Percentiles rank a stretch among this genome's conserved stretches.
These are phyloP conservation scores for Drosophila teissieri DNA, from an alignment of 1,140 invertebrate genomes.

Conservation along the genomic window DNA sequence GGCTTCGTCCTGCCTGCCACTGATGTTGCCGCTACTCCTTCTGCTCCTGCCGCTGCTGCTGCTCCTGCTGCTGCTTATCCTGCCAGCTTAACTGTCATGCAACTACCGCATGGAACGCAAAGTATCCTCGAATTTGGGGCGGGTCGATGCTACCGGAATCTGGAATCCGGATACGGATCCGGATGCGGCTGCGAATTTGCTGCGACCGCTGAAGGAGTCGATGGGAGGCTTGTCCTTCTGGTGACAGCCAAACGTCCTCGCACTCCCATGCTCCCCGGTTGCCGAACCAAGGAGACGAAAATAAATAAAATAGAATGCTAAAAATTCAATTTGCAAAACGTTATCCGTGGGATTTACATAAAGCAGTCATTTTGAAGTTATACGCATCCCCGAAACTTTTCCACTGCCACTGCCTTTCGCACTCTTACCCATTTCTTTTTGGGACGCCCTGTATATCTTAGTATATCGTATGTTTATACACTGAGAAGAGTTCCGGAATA, in stretches of 20 bases:
- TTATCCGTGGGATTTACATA: slow-evolving; percentile 84
- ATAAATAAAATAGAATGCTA: slow-evolving; percentile 84
- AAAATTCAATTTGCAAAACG: slow-evolving; percentile 84
- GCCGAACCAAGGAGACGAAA: slow-evolving; percentile 63
- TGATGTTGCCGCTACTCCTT: not conserved
- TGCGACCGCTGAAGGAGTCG: slow-evolving; percentile 53
- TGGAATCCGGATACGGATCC: slow-evolving; percentile 46
- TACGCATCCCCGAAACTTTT: slow-evolving; percentile 65
- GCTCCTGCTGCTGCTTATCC: slow-evolving; percentile 60
- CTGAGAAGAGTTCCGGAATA: not conserved
- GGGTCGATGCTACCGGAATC: slow-evolving; percentile 14
- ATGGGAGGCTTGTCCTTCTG: slow-evolving; percentile 51
- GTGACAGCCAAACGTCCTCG: slow-evolving; percentile 50
- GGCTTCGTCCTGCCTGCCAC: slow-evolving; percentile 2
- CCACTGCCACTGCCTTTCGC: slow-evolving; percentile 26
- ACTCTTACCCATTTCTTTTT: slow-evolving; percentile 21
- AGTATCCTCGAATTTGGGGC: slow-evolving; percentile 67
- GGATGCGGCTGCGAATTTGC: slow-evolving; percentile 57
- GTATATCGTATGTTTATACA: slow-evolving; percentile 34
- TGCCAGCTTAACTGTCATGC: slow-evolving; percentile 78
- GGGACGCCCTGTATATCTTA: slow-evolving; percentile 32
- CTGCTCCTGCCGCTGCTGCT: slow-evolving; percentile 4
- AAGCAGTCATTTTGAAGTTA: slow-evolving; percentile 84
- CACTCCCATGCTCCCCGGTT: not conserved
- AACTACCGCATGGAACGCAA: slow-evolving; percentile 66